A percentile compares a stretch with the other conserved stretches of the same genome.
These are phyloP conservation scores for Smutsia gigantea DNA, from an alignment of 2,797 vertebrate species.

Conservation along the genomic window DNA sequence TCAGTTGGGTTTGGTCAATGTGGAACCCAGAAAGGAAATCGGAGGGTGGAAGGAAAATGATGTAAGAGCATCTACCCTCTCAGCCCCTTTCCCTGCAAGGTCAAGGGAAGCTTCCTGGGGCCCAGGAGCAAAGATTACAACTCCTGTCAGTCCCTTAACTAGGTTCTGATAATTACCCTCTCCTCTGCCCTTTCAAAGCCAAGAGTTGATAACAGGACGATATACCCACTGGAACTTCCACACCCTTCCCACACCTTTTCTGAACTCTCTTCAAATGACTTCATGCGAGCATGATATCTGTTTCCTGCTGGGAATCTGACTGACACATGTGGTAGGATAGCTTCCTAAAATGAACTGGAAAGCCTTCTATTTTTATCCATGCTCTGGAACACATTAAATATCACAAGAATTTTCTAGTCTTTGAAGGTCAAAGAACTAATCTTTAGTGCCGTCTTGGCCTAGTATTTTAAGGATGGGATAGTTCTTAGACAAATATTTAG, in stretches of 20 bases:
- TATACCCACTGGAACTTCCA: neutral
- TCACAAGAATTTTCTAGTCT: slow-evolving; percentile 49
- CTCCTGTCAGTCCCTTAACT: neutral
- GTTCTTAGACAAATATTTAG: slow-evolving; percentile 41
- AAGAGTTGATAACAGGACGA: neutral
- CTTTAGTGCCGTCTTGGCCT: slow-evolving; percentile 27
- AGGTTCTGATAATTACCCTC: neutral
- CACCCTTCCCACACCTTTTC: neutral
- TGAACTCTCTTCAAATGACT: neutral
- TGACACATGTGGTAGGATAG: neutral
- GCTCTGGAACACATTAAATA: slow-evolving; percentile 53
- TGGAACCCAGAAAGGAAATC: neutral
- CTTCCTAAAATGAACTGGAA: neutral
- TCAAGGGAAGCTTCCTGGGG: neutral
- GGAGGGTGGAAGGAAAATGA: neutral
- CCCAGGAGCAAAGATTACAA: neutral
- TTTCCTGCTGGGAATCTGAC: neutral
- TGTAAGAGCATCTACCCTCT: neutral
- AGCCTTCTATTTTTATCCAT: slow-evolving; percentile 52
- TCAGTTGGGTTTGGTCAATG: neutral
- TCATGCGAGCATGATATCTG: neutral
- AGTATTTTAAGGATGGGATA: slow-evolving; percentile 30
- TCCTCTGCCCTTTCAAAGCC: neutral
- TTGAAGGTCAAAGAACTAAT: slow-evolving; percentile 55
- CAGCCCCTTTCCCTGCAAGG: neutral